Conservation (phyloP, 2,113 vertebrate genomes). For the Bubo scandiacus region DNA sequence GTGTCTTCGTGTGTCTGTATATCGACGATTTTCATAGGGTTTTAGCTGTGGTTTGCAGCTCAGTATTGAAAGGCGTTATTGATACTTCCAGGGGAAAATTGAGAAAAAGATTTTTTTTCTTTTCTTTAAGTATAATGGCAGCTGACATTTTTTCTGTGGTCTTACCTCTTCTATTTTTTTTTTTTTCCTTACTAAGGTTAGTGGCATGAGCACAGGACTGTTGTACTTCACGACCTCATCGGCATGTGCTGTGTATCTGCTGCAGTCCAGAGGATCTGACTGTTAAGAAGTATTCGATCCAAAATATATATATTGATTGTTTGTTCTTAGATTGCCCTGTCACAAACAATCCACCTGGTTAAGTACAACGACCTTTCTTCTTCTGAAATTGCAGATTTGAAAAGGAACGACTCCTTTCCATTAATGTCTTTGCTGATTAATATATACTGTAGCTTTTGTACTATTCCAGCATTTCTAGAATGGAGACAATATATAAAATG, state of each 20-base stretch:
- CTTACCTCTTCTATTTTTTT: not conserved
- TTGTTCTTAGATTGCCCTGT: not conserved
- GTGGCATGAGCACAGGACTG: not conserved
- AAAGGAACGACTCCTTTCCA: not conserved
- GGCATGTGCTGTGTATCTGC: not conserved
- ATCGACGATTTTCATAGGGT: not conserved
- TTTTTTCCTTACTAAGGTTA: not conserved
- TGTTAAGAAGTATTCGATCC: not conserved
- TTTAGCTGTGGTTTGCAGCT: conserved; percentile 1
- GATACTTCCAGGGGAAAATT: not conserved
- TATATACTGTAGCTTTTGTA: not conserved
- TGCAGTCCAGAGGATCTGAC: not conserved
- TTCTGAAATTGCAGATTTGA: not conserved
- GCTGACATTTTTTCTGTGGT: not conserved
- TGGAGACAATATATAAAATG: not conserved
- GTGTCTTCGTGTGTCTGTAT: not conserved
- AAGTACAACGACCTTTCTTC: not conserved
- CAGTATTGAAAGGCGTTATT: not conserved
- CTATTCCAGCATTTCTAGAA: not conserved
- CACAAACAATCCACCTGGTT: not conserved
- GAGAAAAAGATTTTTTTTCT: not conserved
- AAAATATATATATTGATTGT: not conserved
- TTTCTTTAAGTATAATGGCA: not conserved
- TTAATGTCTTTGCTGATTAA: not conserved
- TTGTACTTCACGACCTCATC: not conserved